phyloP scores from a whole-genome alignment of 2,797 vertebrate species.

The Pampus argenteus region DNA sequence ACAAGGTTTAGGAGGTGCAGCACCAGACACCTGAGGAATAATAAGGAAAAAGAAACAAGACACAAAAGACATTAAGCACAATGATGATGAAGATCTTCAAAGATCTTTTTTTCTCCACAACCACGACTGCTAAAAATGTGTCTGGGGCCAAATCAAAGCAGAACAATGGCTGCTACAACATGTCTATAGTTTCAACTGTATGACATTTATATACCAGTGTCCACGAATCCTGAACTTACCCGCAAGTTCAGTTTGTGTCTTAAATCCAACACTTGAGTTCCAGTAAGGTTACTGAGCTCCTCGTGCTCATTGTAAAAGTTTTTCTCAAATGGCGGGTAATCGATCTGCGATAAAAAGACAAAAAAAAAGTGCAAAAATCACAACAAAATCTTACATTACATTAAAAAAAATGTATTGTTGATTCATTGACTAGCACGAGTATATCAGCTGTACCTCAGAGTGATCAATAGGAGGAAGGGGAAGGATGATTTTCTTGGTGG shows the following conservation, averaged over 20 bases:
- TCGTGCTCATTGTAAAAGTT: conserved; percentile 98
- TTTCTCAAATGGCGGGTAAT: conserved; percentile 98
- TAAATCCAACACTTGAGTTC: conserved; percentile 90
- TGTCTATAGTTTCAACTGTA: not conserved
- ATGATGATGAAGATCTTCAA: not conserved
- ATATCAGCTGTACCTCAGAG: conserved; percentile 87
- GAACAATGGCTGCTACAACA: not conserved
- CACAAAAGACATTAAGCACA: not conserved
- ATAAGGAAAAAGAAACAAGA: not conserved
- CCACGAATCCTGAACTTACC: conserved; percentile 79
- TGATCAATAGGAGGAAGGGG: conserved; percentile 97
- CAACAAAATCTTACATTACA: not conserved
- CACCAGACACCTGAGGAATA: conserved; percentile 91
- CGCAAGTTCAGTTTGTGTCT: conserved; percentile 95
- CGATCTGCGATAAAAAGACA: conserved; percentile 86
- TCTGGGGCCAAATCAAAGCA: not conserved
- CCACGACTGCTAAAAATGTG: not conserved
- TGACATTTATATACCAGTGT: not conserved
- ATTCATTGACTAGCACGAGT: not conserved
- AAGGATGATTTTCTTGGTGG: conserved; percentile 96
- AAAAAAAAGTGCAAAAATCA: conserved; percentile 25
- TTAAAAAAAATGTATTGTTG: not conserved
- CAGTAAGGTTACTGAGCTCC: conserved; percentile 91
- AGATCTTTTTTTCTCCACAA: not conserved
- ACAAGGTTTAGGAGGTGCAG: conserved; percentile 93